Evolutionary conservation across 2,113 vertebrate genomes (phyloP).

Genomic region (Galeopterus variegatus): DNA sequence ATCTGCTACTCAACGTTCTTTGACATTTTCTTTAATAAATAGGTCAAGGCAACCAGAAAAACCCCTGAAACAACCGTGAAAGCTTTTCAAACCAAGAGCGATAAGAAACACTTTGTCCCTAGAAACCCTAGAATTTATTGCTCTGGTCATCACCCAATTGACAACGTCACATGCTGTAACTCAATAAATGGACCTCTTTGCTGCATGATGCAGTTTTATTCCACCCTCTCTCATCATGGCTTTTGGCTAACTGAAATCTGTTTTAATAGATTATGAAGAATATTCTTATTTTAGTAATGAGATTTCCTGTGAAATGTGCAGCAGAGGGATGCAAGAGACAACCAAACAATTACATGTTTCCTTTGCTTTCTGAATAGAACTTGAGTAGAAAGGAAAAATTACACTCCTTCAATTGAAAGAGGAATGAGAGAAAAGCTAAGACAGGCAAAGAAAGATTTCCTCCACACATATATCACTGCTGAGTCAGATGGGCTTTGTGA

Average conservation of each 20-base stretch:
- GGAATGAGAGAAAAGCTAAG: constrained; percentile 48
- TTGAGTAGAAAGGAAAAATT: constrained; percentile 66
- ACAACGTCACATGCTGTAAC: not conserved
- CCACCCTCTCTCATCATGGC: not conserved
- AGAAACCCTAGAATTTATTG: constrained; percentile 44
- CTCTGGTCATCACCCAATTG: constrained; percentile 13
- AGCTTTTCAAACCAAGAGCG: constrained; percentile 45
- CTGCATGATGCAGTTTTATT: not conserved
- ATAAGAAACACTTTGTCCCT: constrained; percentile 51
- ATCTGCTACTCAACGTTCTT: not conserved
- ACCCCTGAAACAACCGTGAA: not conserved
- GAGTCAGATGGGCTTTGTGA: constrained; percentile 32
- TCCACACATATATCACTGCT: constrained; percentile 44
- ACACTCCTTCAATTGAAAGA: constrained; percentile 49
- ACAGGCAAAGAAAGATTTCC: constrained; percentile 65
- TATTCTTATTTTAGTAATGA: constrained; percentile 57
- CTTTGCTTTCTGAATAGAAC: constrained; percentile 61
- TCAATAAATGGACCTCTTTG: constrained; percentile 29
- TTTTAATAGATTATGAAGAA: constrained; percentile 58
- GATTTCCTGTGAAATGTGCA: constrained; percentile 57
- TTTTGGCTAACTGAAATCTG: not conserved
- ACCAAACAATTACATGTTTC: constrained; percentile 58
- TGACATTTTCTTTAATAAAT: constrained; percentile 72
- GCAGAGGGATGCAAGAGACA: not conserved
- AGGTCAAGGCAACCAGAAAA: constrained; percentile 43